A percentile compares a stretch with the other conserved stretches of the same genome.
Evolutionary conservation across 2,888 invertebrate species (phyloP).

Genomic region (Dryocosmus kuriphilus): DNA sequence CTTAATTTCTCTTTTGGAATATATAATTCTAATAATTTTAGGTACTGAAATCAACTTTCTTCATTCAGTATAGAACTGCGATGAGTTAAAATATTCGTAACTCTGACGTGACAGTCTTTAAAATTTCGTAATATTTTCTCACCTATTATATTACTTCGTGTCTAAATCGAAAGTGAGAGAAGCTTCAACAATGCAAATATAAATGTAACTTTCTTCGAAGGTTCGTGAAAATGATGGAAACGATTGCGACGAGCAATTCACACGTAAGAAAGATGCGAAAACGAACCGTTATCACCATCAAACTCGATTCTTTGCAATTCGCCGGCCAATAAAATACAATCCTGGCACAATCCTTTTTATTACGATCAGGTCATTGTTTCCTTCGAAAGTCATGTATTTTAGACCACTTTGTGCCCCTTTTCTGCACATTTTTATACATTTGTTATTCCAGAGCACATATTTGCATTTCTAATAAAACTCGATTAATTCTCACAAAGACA

Average conservation of each 20-base stretch:
- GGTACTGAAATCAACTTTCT: too few species aligned
- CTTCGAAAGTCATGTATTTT: background rate
- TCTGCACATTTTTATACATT: background rate
- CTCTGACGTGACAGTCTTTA: background rate
- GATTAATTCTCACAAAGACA: background rate
- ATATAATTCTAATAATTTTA: too few species aligned
- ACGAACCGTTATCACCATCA: slow-evolving; percentile 20
- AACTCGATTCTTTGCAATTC: slow-evolving; percentile 17
- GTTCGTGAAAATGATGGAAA: slow-evolving; percentile 23
- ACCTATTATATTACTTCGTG: slow-evolving; percentile 5
- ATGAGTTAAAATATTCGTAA: background rate
- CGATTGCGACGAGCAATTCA: slow-evolving; percentile 18
- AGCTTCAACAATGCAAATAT: slow-evolving; percentile 12
- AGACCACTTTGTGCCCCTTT: background rate
- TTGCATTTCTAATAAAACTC: slow-evolving; percentile 25
- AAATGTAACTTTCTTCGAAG: slow-evolving; percentile 23
- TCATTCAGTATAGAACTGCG: too few species aligned
- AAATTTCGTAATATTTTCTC: slow-evolving; percentile 2
- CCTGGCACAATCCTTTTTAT: slow-evolving; percentile 16
- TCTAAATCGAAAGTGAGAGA: slow-evolving; percentile 7
- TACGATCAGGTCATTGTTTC: slow-evolving; percentile 17
- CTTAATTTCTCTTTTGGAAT: too few species aligned
- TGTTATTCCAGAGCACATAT: slow-evolving; percentile 19
- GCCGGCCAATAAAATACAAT: slow-evolving; percentile 13
- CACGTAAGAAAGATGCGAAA: slow-evolving; percentile 18